A percentile compares a stretch with the other conserved stretches of the same genome.
Conservation (phyloP, 2,113 vertebrate species). For the Megaceryle maxima region DNA sequence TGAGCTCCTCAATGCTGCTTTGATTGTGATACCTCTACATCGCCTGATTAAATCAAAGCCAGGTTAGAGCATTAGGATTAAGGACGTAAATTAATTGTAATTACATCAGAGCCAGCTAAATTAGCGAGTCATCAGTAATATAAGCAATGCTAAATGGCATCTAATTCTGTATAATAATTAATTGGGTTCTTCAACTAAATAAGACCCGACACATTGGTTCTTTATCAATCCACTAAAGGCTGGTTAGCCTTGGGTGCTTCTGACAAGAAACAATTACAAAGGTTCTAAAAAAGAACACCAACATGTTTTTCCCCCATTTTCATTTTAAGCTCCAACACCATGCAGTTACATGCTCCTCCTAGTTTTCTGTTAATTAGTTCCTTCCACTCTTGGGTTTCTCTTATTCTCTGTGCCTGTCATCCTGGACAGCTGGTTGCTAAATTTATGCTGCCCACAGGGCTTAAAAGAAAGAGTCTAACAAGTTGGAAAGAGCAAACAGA, state of each 20-base stretch:
- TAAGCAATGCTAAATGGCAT: slow-evolving; percentile 66
- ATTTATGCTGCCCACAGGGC: not conserved
- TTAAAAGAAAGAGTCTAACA: not conserved
- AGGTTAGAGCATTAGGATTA: slow-evolving; percentile 66
- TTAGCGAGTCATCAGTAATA: slow-evolving; percentile 64
- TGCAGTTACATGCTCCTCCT: not conserved
- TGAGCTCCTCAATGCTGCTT: slow-evolving; percentile 27
- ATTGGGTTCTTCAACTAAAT: slow-evolving; percentile 61
- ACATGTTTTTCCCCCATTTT: not conserved
- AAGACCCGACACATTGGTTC: slow-evolving; percentile 31
- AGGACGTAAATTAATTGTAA: slow-evolving; percentile 67
- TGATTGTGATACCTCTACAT: slow-evolving; percentile 63
- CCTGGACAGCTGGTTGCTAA: not conserved
- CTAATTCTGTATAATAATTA: slow-evolving; percentile 68
- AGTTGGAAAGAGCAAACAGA: not conserved
- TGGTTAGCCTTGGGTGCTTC: slow-evolving; percentile 32
- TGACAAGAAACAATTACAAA: slow-evolving; percentile 25
- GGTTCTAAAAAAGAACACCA: not conserved
- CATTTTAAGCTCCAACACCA: not conserved
- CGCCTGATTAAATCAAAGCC: slow-evolving; percentile 63
- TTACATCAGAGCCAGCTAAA: slow-evolving; percentile 64
- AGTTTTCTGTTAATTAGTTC: not conserved
- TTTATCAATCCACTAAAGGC: slow-evolving; percentile 45
- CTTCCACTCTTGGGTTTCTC: not conserved
- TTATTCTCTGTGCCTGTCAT: not conserved